phyloP scores from a whole-genome alignment of 2,888 invertebrate genomes.

The Mythimna lalbum region DNA sequence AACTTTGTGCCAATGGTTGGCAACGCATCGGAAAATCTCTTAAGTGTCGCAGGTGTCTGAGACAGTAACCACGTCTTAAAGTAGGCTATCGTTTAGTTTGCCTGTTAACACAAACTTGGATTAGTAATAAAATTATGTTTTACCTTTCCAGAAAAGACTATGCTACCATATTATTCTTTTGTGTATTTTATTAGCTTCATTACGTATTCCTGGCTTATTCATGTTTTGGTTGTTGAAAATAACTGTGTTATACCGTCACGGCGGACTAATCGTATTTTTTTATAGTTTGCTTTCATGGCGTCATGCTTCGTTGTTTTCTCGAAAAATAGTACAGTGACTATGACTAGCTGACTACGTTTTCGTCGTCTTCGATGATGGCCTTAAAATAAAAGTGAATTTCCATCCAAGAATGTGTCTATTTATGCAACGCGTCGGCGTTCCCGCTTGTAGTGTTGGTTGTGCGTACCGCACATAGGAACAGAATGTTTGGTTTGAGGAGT shows the following conservation, averaged over 20 bases:
- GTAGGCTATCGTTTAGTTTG: not conserved
- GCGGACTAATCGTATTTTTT: conserved; percentile 61
- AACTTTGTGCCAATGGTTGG: not conserved
- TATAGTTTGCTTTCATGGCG: conserved; percentile 64
- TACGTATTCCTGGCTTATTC: conserved; percentile 56
- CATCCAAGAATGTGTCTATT: conserved; percentile 87
- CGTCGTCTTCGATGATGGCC: conserved; percentile 72
- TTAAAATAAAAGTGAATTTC: conserved; percentile 84
- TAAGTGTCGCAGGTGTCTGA: not conserved
- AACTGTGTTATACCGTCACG: conserved; percentile 61
- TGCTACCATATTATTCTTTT: conserved; percentile 39
- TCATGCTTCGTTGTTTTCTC: conserved; percentile 71
- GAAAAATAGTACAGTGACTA: conserved; percentile 70
- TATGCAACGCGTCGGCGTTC: conserved; percentile 85
- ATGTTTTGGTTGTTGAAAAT: conserved; percentile 60
- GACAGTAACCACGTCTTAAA: not conserved
- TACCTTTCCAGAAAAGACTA: conserved; percentile 23
- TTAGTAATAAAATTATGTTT: not conserved
- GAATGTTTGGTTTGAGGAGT: conserved; percentile 87
- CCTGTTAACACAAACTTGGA: not conserved
- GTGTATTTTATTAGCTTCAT: conserved; percentile 52
- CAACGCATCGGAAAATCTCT: not conserved
- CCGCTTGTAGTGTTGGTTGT: conserved; percentile 80
- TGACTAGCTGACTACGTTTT: conserved; percentile 77
- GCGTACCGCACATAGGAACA: conserved; percentile 79